These are phyloP conservation scores for Elysia crispata DNA, from an alignment of 2,888 invertebrate species.

Conservation along the genomic window DNA sequence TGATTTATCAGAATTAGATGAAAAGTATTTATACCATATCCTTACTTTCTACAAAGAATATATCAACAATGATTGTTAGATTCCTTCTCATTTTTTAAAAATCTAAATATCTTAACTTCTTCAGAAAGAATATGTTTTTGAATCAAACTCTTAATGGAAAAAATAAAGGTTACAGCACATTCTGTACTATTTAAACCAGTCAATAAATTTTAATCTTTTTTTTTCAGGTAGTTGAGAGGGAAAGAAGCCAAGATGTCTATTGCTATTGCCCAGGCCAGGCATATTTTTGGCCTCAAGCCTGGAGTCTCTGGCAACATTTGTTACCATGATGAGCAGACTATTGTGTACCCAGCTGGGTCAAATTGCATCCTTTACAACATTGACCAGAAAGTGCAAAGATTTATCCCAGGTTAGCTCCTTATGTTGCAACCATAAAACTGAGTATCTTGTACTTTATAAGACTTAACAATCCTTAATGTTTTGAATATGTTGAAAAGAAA, in stretches of 20 bases:
- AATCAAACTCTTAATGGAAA: too few species aligned
- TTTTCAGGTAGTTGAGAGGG: too few species aligned
- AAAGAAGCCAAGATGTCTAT: conserved; percentile 73
- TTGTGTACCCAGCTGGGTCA: conserved; percentile 78
- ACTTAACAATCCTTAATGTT: not conserved
- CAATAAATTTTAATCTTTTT: too few species aligned
- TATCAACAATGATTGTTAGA: too few species aligned
- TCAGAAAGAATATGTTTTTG: too few species aligned
- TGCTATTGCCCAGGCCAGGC: conserved; percentile 75
- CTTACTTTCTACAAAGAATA: too few species aligned
- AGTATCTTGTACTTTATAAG: not conserved
- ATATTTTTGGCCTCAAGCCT: conserved; percentile 77
- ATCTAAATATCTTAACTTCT: too few species aligned
- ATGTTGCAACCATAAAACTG: not conserved
- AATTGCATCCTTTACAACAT: conserved; percentile 78
- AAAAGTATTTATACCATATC: too few species aligned
- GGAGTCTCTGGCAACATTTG: conserved; percentile 76
- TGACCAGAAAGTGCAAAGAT: conserved; percentile 78
- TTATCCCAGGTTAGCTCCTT: conserved; percentile 74
- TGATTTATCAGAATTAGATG: too few species aligned
- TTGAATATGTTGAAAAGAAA: not conserved
- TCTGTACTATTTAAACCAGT: too few species aligned
- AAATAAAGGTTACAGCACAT: too few species aligned
- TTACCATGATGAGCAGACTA: conserved; percentile 78
- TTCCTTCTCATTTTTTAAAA: too few species aligned